phyloP scores from a whole-genome alignment of 2,113 vertebrate genomes.

The Sphaerodactylus townsendi region DNA sequence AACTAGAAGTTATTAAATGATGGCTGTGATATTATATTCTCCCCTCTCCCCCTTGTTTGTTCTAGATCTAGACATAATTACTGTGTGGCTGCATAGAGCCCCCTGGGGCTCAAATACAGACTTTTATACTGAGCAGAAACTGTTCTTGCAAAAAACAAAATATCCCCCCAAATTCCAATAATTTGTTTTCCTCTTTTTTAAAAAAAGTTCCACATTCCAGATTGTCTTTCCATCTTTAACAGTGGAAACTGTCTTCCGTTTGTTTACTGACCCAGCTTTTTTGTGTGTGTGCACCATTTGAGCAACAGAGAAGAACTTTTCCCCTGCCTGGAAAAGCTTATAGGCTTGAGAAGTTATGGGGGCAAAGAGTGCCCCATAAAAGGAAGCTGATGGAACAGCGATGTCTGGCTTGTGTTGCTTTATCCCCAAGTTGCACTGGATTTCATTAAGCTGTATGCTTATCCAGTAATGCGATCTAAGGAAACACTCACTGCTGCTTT shows the following conservation, averaged over 20 bases:
- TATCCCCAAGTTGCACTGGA: not conserved
- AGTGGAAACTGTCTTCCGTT: not conserved
- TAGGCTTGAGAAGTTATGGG: not conserved
- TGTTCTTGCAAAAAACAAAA: slow-evolving; percentile 26
- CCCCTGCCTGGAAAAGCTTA: not conserved
- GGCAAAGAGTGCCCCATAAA: not conserved
- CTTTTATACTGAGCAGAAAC: not conserved
- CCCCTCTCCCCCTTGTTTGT: not conserved
- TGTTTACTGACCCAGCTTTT: not conserved
- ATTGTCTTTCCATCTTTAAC: slow-evolving; percentile 7
- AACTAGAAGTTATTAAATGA: not conserved
- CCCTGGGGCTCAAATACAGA: not conserved
- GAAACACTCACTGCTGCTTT: not conserved
- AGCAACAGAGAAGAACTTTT: not conserved
- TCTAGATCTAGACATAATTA: not conserved
- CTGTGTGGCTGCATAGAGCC: not conserved
- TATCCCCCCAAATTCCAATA: not conserved
- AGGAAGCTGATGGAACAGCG: not conserved
- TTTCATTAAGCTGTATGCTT: not conserved
- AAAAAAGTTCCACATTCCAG: slow-evolving; percentile 45
- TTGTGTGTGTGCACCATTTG: not conserved
- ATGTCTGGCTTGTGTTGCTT: slow-evolving; percentile 10
- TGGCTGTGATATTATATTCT: not conserved
- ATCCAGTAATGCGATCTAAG: not conserved
- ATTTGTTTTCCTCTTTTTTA: slow-evolving; percentile 53